Conservation (phyloP, 2,797 vertebrate species). For the Octomys mimax region DNA sequence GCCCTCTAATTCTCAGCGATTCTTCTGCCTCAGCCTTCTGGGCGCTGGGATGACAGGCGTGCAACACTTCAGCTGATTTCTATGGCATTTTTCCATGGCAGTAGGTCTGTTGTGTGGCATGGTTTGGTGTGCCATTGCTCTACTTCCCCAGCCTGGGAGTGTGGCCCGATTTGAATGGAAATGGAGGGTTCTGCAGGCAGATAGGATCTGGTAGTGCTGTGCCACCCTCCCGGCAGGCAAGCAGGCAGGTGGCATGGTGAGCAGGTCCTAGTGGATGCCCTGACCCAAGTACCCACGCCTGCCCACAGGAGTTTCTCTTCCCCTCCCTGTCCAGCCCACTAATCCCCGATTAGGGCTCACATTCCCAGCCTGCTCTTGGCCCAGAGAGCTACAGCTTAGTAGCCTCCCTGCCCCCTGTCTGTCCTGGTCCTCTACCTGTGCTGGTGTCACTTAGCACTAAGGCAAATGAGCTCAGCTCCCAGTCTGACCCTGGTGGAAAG, state of each 20-base stretch:
- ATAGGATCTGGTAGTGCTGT: neutral
- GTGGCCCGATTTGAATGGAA: neutral
- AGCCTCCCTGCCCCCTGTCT: neutral
- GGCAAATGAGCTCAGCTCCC: neutral
- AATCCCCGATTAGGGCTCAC: constrained; percentile 73
- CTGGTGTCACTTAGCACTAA: neutral
- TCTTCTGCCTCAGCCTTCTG: neutral
- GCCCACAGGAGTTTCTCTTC: neutral
- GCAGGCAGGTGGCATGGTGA: neutral
- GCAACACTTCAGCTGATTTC: neutral
- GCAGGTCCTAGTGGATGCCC: neutral
- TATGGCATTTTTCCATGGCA: neutral
- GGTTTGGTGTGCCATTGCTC: rapidly evolving
- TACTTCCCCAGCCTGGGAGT: neutral
- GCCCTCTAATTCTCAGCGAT: neutral
- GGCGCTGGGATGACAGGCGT: neutral
- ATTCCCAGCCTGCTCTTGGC: neutral
- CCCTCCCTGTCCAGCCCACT: neutral
- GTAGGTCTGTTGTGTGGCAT: neutral
- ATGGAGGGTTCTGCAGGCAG: neutral
- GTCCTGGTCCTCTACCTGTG: neutral
- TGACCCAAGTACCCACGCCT: neutral
- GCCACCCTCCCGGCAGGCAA: neutral
- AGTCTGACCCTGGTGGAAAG: neutral
- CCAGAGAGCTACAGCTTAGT: neutral